A percentile compares a stretch with the other conserved stretches of the same genome.
phyloP scores from a whole-genome alignment of 1,140 invertebrate species.

The Bombyx mandarina region DNA sequence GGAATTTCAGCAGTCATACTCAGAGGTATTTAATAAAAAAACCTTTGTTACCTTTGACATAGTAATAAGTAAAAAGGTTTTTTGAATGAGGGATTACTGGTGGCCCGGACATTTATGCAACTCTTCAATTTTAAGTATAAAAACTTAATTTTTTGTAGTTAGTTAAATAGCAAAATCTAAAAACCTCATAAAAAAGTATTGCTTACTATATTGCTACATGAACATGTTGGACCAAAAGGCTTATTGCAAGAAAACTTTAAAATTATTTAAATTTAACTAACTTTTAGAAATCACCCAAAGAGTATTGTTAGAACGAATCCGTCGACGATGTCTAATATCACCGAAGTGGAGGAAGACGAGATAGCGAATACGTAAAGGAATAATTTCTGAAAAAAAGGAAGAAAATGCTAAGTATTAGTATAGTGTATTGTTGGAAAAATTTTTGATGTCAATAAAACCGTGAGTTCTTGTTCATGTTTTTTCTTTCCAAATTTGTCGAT shows the following conservation, averaged over 20 bases:
- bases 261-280: background rate
- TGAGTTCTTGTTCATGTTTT: no score
- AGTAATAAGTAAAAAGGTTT: no score
- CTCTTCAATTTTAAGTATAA: no score
- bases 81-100: no score
- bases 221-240: background rate
- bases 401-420: background rate
- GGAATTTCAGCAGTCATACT: slow-evolving; percentile 29
- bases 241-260: background rate
- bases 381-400: slow-evolving; percentile 1
- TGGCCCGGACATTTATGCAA: no score
- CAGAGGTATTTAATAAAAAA: slow-evolving; percentile 16
- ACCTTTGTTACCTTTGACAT: slow-evolving; percentile 5
- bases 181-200: background rate
- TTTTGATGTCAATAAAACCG: no score
- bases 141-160: no score
- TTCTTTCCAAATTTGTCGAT: no score
- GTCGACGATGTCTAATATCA: slow-evolving; percentile 49
- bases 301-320: slow-evolving; percentile 12
- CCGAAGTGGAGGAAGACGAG: slow-evolving; percentile 49
- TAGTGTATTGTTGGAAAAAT: background rate
- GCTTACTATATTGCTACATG: background rate
- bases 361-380: no score
- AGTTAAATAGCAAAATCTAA: background rate
- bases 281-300: slow-evolving; percentile 3